Evolutionary conservation across 1,140 invertebrate species (phyloP).

Genomic region (Lordiphosa mommai): DNA sequence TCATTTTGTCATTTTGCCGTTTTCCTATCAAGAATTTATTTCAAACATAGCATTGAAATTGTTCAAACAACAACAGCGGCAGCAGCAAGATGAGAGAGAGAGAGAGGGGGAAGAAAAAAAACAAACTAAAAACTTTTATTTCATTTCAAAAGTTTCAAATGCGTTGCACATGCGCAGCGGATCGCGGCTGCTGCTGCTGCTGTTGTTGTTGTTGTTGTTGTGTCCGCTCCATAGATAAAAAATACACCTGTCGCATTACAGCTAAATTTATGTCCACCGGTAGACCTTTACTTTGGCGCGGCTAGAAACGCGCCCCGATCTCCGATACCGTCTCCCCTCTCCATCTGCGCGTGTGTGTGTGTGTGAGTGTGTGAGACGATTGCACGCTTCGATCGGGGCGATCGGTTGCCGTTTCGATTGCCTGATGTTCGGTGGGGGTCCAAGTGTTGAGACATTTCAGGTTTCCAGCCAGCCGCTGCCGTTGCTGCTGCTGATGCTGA

Average conservation of each 20-base stretch:
- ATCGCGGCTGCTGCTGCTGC: constrained; percentile 2
- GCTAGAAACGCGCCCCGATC: constrained; percentile 65
- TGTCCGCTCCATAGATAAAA: constrained; percentile 74
- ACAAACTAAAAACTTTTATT: constrained; percentile 29
- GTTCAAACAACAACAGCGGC: constrained; percentile 5
- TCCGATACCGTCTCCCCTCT: neutral
- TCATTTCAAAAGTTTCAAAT: constrained; percentile 44
- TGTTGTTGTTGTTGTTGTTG: constrained; percentile 45
- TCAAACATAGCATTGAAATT: constrained; percentile 43
- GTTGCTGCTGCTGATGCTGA: neutral
- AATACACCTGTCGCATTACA: constrained; percentile 78
- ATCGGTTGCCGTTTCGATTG: constrained; percentile 54
- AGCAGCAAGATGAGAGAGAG: neutral
- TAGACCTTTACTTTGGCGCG: constrained; percentile 75
- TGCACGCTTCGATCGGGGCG: constrained; percentile 66
- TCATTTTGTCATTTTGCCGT: constrained; percentile 8
- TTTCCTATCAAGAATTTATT: constrained; percentile 41
- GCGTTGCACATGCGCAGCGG: constrained; percentile 26
- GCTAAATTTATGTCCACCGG: constrained; percentile 78
- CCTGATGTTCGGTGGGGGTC: constrained; percentile 65
- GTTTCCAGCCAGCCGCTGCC: constrained; percentile 50
- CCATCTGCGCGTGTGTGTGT: constrained; percentile 7
- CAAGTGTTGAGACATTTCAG: constrained; percentile 75
- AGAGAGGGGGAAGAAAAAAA: constrained; percentile 3
- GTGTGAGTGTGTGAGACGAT: constrained; percentile 50